Base-by-base conservation (phyloP, 2,113 vertebrate genomes). In the Fulmarus glacialis region DNA sequence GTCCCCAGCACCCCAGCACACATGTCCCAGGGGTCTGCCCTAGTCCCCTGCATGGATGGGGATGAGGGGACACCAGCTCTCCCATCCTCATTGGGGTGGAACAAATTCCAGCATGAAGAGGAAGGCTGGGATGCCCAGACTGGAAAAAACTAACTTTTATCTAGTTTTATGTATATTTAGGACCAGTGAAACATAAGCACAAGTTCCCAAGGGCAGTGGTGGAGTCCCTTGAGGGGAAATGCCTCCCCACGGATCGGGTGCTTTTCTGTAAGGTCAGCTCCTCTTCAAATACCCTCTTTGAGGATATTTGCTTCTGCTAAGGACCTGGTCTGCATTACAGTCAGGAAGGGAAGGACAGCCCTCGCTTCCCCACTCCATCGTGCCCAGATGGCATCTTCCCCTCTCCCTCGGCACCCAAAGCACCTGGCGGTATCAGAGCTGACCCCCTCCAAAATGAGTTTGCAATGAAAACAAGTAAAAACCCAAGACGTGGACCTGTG, bases 21-120 rank as follows among this genome's bases (percentile, higher is more conserved):
- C 45, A 7, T 0, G 0, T 68, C 16, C 18, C 38, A 21, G 30
- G 47, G 12, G 12, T 21, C 50, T 95, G n/a, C 52, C 34, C 60
- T 26, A 5, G 16, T 66, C 24, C 38, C 38, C 47, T 58, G 24
- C 2, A 8, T n/a, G 11, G n/a, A 47, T 50, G n/a, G 48, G 14
- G 52, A 60, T 73, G 40, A 80, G 18, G 4, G 15, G 27, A 7
- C 74, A 91, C 23, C 40, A n/a, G 18, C 20, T 53, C 43, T 60
- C 15, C 0, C 0, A 23, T 27, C 48, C 30, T 89, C 53, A 26
- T 5, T 32, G 43, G 32, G 6, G 2, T 90, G n/a, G 45, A 53
- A 66, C 11, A 66, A 80, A 81, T 74, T 78, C 40, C 64, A 82
- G 27, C 22, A n/a, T 18, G 52, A 83, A 68, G 32, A 86, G 32